Percentiles rank a stretch among this genome's conserved stretches.
phyloP scores from a whole-genome alignment of 2,113 vertebrate species.

The Hippopotamus amphibius region DNA sequence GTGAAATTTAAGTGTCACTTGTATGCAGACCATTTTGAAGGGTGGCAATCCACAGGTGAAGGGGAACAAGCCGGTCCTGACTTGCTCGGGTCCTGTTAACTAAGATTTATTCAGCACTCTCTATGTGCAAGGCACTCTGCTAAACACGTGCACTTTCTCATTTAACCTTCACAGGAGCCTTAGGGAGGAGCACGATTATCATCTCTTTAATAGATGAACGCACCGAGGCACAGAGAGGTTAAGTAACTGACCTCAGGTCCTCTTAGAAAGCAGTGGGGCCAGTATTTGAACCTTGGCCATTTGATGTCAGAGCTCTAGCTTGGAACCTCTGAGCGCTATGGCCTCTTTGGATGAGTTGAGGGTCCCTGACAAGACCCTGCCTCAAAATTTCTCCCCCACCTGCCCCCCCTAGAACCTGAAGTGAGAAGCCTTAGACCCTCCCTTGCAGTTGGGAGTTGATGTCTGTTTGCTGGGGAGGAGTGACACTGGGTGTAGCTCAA shows the following conservation, averaged over 20 bases:
- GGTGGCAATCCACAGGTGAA: background rate
- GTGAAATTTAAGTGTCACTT: background rate
- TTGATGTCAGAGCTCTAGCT: background rate
- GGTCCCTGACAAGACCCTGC: background rate
- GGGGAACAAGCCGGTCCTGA: background rate
- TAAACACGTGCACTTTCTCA: background rate
- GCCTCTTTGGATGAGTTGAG: background rate
- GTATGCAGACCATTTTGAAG: conserved; percentile 1
- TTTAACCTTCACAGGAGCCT: background rate
- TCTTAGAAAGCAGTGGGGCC: background rate
- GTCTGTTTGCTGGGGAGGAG: background rate
- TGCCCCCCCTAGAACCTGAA: background rate
- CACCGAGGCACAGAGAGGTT: background rate
- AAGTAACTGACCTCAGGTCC: background rate
- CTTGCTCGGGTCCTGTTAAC: background rate
- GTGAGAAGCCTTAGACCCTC: background rate
- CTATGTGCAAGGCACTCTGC: background rate
- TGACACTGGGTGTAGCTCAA: background rate
- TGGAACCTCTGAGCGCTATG: background rate
- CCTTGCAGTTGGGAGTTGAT: background rate
- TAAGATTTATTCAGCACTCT: background rate
- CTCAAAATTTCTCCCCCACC: background rate
- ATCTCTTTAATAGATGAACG: background rate
- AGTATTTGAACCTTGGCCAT: background rate
- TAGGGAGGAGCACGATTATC: background rate